Conservation (phyloP, 2,113 vertebrate species). For the Canis aureus region DNA sequence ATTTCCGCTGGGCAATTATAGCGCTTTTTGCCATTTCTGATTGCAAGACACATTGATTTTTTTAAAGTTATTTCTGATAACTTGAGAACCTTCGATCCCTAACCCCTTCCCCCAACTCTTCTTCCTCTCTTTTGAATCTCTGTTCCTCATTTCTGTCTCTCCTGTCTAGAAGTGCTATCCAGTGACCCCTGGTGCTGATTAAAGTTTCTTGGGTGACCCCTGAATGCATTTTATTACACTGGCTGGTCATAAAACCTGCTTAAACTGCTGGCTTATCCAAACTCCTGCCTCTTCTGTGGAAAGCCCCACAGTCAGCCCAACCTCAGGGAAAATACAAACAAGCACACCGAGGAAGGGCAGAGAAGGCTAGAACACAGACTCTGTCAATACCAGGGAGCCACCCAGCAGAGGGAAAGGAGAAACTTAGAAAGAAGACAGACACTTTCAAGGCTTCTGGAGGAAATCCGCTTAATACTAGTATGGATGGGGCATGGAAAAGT, state of each 20-base stretch:
- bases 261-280: constrained; percentile 87
- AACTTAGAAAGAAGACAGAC: background rate
- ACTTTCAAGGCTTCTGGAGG: background rate
- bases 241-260: constrained; percentile 88
- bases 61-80: constrained; percentile 64
- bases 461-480: background rate
- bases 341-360: constrained; percentile 1
- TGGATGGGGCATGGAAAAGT: background rate
- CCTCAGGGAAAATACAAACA: constrained; percentile 73
- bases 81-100: constrained; percentile 73
- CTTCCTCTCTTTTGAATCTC: constrained; percentile 63
- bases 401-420: background rate
- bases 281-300: constrained; percentile 73
- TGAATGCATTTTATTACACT: constrained; percentile 91
- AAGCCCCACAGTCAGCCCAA: constrained; percentile 75
- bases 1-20: constrained; percentile 84
- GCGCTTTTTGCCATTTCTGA: constrained; percentile 79
- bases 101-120: constrained; percentile 72
- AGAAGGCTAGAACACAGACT: constrained; percentile 10
- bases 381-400: background rate
- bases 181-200: constrained; percentile 95
- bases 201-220: constrained; percentile 90
- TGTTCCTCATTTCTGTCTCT: constrained; percentile 82
- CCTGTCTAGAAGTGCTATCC: constrained; percentile 89
- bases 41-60: constrained; percentile 77